Evolutionary conservation across 2,797 vertebrate genomes (phyloP), one percentile per base, ranked within the genome.

Genomic region (Babyrousa celebensis): DNA sequence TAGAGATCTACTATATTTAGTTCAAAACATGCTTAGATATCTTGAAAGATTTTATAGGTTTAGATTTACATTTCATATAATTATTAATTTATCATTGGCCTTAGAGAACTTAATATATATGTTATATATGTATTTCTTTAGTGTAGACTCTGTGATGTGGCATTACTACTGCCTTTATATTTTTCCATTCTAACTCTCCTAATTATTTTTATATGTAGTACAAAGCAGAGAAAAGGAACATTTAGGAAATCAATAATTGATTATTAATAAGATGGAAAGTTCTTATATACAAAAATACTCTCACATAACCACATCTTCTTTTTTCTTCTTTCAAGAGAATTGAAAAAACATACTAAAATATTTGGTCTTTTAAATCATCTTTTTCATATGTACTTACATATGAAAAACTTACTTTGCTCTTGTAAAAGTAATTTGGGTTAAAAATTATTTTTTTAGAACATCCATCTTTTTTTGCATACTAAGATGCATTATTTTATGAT

Each of bases 341-440:
- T 86, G 40, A 20, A 48, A 96, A 94, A 92, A 18, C 23, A 3
- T 27, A 21, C 12, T 75, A 32, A 82, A 79, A 58, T 80, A 58
- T 54, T 85, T 89, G 10, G 48, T 89, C 54, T 77, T 63, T 12
- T 3, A 52, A 6, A 56, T 52, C 60, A 72, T 78, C 18, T 17
- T 86, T 95, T 83, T 84, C 3, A 58, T 77, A 91, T 36, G 36
- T 36, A 27, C 1, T 90, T 58, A 48, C 2, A 4, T 68, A 86
- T 54, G 32, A 89, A 43, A 94, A 95, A 94, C 12, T 96, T 94
- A 96, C n/a, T 78, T 86, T 83, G 71, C 16, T 90, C 85, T 85
- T 91, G 1, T 85, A 83, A 97, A 95, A 90, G 71, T 86, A 96
- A 95, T 97, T 96, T 63, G 77, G 48, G 18, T 97, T 96, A 97